Percentiles rank a stretch among this genome's conserved stretches.
Evolutionary conservation across 2,797 vertebrate genomes (phyloP).

Genomic region (Trachops cirrhosus): DNA sequence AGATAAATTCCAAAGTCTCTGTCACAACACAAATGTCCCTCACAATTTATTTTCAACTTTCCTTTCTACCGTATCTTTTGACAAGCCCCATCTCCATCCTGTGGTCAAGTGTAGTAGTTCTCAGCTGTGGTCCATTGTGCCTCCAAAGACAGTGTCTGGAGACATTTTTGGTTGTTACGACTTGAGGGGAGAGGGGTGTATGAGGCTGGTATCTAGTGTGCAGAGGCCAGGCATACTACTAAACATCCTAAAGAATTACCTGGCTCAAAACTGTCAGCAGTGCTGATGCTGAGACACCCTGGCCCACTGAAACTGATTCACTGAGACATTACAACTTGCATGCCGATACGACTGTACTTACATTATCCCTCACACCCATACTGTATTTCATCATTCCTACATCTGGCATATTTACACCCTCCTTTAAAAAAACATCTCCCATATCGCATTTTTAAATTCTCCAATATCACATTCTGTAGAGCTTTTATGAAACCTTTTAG

Average conservation of each 20-base stretch:
- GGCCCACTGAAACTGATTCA: background rate
- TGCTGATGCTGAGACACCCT: background rate
- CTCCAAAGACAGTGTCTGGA: background rate
- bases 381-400: background rate
- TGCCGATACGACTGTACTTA: background rate
- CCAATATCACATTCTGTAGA: background rate
- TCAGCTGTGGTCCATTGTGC: background rate
- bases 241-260: background rate
- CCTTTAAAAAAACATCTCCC: background rate
- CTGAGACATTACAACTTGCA: background rate
- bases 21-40: background rate
- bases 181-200: background rate
- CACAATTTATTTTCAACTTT: background rate
- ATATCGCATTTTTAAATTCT: background rate
- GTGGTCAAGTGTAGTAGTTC: background rate
- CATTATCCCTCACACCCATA: background rate
- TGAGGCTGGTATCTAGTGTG: background rate
- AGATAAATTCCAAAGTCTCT: background rate
- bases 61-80: background rate
- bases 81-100: background rate
- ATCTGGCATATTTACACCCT: background rate
- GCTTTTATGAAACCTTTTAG: background rate
- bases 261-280: background rate
- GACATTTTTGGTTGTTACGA: background rate
- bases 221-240: background rate